A percentile compares a stretch with the other conserved stretches of the same genome.
Conservation (phyloP, 2,797 vertebrate genomes). For the Microtus agrestis region DNA sequence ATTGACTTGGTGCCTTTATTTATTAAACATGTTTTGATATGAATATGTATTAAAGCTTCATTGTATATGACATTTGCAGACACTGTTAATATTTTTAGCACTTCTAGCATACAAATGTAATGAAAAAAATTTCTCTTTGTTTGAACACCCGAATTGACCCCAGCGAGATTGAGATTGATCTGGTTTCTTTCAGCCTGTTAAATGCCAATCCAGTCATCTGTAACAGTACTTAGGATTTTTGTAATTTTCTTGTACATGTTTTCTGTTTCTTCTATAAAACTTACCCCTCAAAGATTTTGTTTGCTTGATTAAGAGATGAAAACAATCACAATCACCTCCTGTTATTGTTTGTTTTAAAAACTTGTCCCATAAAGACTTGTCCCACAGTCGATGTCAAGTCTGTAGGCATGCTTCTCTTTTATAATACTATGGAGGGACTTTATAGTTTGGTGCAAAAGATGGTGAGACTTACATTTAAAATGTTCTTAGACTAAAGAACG, state of each 20-base stretch:
- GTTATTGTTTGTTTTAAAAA: slow-evolving; percentile 61
- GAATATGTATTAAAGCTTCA: slow-evolving; percentile 65
- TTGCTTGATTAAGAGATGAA: slow-evolving; percentile 67
- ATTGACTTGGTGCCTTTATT: slow-evolving; percentile 50
- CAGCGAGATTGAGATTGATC: slow-evolving; percentile 82
- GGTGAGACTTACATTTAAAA: slow-evolving; percentile 12
- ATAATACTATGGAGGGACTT: slow-evolving; percentile 45
- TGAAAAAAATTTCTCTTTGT: slow-evolving; percentile 75
- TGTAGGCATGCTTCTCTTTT: slow-evolving; percentile 35
- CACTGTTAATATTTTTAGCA: slow-evolving; percentile 76
- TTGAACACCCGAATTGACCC: slow-evolving; percentile 77
- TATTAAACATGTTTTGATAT: slow-evolving; percentile 60
- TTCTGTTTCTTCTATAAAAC: slow-evolving; percentile 72
- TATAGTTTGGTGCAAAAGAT: slow-evolving; percentile 37
- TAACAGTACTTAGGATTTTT: slow-evolving; percentile 80
- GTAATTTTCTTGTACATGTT: slow-evolving; percentile 78
- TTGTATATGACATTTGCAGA: slow-evolving; percentile 76
- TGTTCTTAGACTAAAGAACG: slow-evolving; percentile 1
- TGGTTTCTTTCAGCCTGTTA: slow-evolving; percentile 77
- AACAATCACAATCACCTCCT: slow-evolving; percentile 11
- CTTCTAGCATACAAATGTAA: slow-evolving; percentile 69
- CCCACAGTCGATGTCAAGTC: neutral
- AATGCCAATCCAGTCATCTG: slow-evolving; percentile 82
- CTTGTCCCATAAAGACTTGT: neutral
- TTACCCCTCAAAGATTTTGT: slow-evolving; percentile 67